Base-by-base conservation (phyloP, 1,140 invertebrate genomes). In the Glossosoma conforme region DNA sequence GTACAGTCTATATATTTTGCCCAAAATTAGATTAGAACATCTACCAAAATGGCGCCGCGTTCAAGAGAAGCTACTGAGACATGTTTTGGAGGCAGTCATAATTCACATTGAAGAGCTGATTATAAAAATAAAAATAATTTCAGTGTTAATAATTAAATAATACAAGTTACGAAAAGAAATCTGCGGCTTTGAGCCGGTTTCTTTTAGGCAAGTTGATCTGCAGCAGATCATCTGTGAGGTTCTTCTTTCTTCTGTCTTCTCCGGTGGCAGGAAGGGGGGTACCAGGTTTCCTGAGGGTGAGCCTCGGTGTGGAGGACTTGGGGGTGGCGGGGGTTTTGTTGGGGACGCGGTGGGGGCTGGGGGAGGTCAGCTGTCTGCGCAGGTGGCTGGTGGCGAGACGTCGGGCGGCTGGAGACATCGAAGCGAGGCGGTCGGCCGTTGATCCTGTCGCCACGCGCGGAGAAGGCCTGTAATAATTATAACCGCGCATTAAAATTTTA, bases 351-450 rank as follows among this genome's bases (percentile, higher is more conserved):
- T 74, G 62, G 51, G 75, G 65, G 59, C 70, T 59, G 10, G 56
- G 60, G 17, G 61, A 68, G 54, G 69, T 66, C 47, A 75, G 54
- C 60, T 77, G 60, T 61, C 77, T 69, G 55, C 70, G 44, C 24
- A 73, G 56, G 59, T 69, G 65, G 50, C 71, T 67, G 32, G 67
- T 85, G 6, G 90, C 89, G 10, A 98, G 72, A 61, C 82, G 79
- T 60, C 86, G 82, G 0, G 94, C 96, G 8, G 95, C 96, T 9
- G 95, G 95, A 11, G 94, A 97, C 90, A 98, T 94, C 30, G 83
- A 85, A 15, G 83, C 85, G 21, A 97, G 65, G 21, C 91, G 77
- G 50, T 96, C 90, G 13, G 86, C 79, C 17, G 82, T 76, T 2
- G 83, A 83, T 59, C 76, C 74, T 59, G 74, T 74, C 52, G 73